Percentiles rank a stretch among this genome's conserved stretches.
Evolutionary conservation across 2,113 vertebrate genomes (phyloP).

Genomic region (Pyxicephalus adspersus): DNA sequence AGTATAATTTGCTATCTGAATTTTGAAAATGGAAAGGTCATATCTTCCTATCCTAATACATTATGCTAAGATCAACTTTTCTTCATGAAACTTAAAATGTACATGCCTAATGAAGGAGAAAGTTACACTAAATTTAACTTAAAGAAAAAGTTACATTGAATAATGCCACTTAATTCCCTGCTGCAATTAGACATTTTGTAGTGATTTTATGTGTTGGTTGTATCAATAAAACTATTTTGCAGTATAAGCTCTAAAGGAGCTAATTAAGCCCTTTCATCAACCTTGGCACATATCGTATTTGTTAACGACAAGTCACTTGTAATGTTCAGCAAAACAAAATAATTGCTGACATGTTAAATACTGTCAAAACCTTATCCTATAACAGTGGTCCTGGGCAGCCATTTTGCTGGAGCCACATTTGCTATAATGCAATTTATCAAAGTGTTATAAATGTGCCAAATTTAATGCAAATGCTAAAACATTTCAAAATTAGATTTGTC

Average conservation of each 20-base stretch:
- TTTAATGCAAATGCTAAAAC: not conserved
- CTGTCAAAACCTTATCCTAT: not conserved
- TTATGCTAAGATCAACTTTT: constrained; percentile 13
- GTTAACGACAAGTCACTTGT: constrained; percentile 35
- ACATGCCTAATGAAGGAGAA: not conserved
- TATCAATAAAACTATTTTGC: constrained; percentile 52
- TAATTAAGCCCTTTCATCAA: constrained; percentile 42
- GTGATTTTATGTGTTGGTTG: constrained; percentile 35
- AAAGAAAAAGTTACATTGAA: constrained; percentile 36
- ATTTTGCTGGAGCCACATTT: not conserved
- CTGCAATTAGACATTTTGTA: constrained; percentile 46
- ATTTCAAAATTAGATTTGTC: too few species aligned
- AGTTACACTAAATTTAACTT: constrained; percentile 28
- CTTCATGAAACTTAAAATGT: not conserved
- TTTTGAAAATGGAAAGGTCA: constrained; percentile 22
- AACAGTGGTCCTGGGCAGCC: not conserved
- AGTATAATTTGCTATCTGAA: constrained; percentile 25
- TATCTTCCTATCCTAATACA: not conserved
- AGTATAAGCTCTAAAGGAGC: constrained; percentile 32
- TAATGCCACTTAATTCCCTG: constrained; percentile 3
- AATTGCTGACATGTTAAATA: constrained; percentile 33
- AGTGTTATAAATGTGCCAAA: not conserved
- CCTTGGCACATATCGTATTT: constrained; percentile 42
- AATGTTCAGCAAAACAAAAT: constrained; percentile 12
- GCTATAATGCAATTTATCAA: not conserved